Percentiles rank a stretch among this genome's conserved stretches.
phyloP scores from a whole-genome alignment of 2,113 vertebrate species.

The Engystomops pustulosus region DNA sequence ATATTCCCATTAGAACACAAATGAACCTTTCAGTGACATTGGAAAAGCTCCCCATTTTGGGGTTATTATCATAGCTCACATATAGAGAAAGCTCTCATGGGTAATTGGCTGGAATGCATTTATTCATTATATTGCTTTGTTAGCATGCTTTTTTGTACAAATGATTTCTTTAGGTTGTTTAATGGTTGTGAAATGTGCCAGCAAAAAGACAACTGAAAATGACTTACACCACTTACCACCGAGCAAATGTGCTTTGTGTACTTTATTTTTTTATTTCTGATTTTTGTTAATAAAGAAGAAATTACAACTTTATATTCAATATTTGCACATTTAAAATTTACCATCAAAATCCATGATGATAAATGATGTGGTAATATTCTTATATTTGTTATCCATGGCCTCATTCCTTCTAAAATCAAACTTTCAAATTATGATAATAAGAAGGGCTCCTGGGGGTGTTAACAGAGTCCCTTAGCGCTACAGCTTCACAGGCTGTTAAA shows the following conservation, averaged over 20 bases:
- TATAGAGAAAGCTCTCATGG: conserved; percentile 31
- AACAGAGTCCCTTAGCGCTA: too few relatives aligned
- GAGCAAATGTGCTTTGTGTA: not conserved
- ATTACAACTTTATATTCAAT: too few relatives aligned
- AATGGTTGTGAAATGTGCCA: conserved; percentile 38
- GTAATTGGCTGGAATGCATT: conserved; percentile 40
- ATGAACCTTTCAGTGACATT: conserved; percentile 46
- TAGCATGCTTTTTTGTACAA: conserved; percentile 48
- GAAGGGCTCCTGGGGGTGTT: too few relatives aligned
- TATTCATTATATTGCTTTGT: conserved; percentile 49
- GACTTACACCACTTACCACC: not conserved
- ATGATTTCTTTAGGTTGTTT: conserved; percentile 44
- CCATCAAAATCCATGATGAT: too few relatives aligned
- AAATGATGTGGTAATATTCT: too few relatives aligned
- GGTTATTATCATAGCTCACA: conserved; percentile 42
- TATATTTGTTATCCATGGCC: too few relatives aligned
- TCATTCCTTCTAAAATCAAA: too few relatives aligned
- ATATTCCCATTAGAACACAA: conserved; percentile 48
- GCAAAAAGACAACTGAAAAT: conserved; percentile 20
- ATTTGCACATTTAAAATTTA: too few relatives aligned
- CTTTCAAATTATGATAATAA: too few relatives aligned
- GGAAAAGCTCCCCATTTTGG: conserved; percentile 30
- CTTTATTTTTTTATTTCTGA: not conserved
- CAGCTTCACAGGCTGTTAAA: too few relatives aligned
- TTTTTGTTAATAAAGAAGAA: conserved; percentile 4